Conservation (phyloP, 1,140 invertebrate genomes). For the Drosophila carrolli region DNA sequence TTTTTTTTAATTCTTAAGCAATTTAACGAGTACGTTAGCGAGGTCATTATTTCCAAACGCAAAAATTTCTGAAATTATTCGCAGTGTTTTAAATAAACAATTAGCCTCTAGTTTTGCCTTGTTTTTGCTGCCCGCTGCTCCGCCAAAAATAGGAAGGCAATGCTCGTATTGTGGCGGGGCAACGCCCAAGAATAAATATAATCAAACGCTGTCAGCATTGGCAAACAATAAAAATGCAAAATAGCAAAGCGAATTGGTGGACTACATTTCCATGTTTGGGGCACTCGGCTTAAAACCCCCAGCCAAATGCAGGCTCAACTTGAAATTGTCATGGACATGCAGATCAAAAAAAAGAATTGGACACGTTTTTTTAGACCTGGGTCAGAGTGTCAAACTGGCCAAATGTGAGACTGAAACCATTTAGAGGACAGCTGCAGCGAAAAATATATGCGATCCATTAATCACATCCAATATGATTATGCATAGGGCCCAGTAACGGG, state of each 20-base stretch:
- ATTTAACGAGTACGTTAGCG: too few species aligned
- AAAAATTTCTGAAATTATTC: conserved; percentile 9
- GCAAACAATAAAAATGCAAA: conserved; percentile 80
- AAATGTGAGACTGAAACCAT: conserved; percentile 33
- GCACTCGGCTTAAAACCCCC: conserved; percentile 5
- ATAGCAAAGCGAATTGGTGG: conserved; percentile 65
- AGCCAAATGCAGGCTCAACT: conserved; percentile 50
- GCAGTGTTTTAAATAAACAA: conserved; percentile 58
- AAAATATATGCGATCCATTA: conserved; percentile 43
- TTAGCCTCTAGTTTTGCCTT: conserved; percentile 41
- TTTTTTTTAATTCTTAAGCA: too few species aligned
- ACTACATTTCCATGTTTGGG: conserved; percentile 75
- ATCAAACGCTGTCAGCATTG: conserved; percentile 77
- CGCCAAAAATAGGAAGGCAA: conserved; percentile 54
- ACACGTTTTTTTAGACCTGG: conserved; percentile 37
- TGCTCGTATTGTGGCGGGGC: conserved; percentile 35
- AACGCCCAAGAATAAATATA: conserved; percentile 81
- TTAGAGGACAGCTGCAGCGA: conserved; percentile 48
- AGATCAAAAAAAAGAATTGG: conserved; percentile 47
- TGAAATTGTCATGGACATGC: conserved; percentile 59
- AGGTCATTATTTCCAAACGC: neutral
- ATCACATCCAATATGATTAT: conserved; percentile 63
- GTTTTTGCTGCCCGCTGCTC: conserved; percentile 33
- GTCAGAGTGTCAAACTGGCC: conserved; percentile 66
- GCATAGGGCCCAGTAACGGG: conserved; percentile 43